phyloP scores from a whole-genome alignment of 2,113 vertebrate species.

The Xiphophorus couchianus region DNA sequence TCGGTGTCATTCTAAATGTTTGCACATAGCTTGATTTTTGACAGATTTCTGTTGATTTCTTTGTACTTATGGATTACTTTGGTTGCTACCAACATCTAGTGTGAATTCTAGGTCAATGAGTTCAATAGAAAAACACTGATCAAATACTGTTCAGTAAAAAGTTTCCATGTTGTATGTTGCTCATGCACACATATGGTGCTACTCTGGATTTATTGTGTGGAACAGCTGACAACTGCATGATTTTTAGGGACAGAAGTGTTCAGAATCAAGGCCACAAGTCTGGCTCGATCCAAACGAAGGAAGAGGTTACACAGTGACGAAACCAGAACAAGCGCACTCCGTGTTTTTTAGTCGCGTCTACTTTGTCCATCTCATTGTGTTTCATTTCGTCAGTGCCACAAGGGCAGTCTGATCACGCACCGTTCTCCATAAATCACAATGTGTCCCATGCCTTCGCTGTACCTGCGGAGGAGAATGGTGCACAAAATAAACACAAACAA shows the following conservation, averaged over 20 bases:
- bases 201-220: slow-evolving; percentile 21
- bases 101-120: not conserved
- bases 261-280: slow-evolving; percentile 22
- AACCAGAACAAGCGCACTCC: slow-evolving; percentile 22
- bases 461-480: slow-evolving; percentile 51
- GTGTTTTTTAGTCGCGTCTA: slow-evolving; percentile 52
- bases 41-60: not conserved
- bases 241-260: slow-evolving; percentile 7
- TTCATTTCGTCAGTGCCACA: slow-evolving; percentile 43
- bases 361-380: slow-evolving; percentile 48
- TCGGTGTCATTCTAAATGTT: not conserved
- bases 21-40: not conserved
- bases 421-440: slow-evolving; percentile 56
- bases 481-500: slow-evolving; percentile 43
- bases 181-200: not conserved
- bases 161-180: slow-evolving; percentile 16
- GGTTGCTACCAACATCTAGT: not conserved
- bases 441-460: slow-evolving; percentile 61
- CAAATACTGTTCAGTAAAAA: not conserved
- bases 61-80: not conserved
- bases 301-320: slow-evolving; percentile 9
- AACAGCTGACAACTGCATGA: slow-evolving; percentile 6
- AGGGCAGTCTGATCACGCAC: slow-evolving; percentile 64
- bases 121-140: not conserved
- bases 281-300: slow-evolving; percentile 18